A percentile compares a stretch with the other conserved stretches of the same genome.
Evolutionary conservation across 2,888 invertebrate species (phyloP).

Genomic region (Drosophila buzzatii): DNA sequence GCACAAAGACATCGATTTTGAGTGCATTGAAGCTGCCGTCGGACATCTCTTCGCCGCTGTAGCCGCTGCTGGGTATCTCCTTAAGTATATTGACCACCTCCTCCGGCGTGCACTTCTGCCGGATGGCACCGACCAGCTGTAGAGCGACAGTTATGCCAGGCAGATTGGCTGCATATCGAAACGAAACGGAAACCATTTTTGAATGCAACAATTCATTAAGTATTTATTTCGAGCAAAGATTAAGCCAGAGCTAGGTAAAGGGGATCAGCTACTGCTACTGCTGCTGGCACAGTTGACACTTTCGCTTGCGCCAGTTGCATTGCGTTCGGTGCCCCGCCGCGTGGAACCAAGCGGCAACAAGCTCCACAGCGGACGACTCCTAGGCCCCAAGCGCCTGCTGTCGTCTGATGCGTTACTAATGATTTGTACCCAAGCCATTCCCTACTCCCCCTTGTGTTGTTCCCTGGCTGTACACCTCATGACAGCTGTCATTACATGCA

Average conservation of each 20-base stretch:
- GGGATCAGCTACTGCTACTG: slow-evolving; percentile 8
- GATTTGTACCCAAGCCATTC: slow-evolving; percentile 16
- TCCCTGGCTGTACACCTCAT: neutral
- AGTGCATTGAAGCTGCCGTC: slow-evolving; percentile 94
- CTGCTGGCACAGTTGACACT: slow-evolving; percentile 55
- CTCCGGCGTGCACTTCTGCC: slow-evolving; percentile 95
- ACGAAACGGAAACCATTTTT: slow-evolving; percentile 5
- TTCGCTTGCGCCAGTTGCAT: slow-evolving; percentile 58
- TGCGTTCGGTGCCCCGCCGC: slow-evolving; percentile 48
- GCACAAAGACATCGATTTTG: slow-evolving; percentile 98
- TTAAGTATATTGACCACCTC: slow-evolving; percentile 95
- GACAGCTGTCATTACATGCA: slow-evolving; percentile 48
- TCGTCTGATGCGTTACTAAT: slow-evolving; percentile 67
- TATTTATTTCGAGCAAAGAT: slow-evolving; percentile 1
- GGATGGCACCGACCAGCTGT: slow-evolving; percentile 93
- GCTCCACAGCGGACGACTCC: slow-evolving; percentile 6
- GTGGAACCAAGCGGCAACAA: slow-evolving; percentile 73
- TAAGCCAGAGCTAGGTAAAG: neutral
- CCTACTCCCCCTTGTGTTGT: too few species aligned
- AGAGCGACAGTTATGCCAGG: slow-evolving; percentile 94
- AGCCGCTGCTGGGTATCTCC: slow-evolving; percentile 92
- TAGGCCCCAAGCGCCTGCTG: slow-evolving; percentile 6
- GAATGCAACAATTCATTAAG: slow-evolving; percentile 12
- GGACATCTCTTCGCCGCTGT: slow-evolving; percentile 87
- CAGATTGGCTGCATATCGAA: slow-evolving; percentile 87